Conservation (phyloP, 2,113 vertebrate species). For the Eulemur macaco region DNA sequence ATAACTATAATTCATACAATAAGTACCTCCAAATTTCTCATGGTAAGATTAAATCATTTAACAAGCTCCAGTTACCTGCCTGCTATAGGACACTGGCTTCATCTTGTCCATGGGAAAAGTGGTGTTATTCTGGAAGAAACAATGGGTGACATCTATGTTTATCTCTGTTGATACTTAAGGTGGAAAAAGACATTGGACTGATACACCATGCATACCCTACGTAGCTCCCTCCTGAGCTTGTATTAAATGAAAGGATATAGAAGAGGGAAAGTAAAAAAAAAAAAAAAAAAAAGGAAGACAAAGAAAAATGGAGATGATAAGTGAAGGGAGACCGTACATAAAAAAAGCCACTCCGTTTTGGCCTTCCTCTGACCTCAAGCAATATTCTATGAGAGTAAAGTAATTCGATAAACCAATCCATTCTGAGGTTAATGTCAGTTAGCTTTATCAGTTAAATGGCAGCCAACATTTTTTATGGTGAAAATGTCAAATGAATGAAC, state of each 20-base stretch:
- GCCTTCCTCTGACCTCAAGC: not conserved
- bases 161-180: not conserved
- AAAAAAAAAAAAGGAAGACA: not conserved
- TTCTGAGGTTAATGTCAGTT: not conserved
- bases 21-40: not conserved
- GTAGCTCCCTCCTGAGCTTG: not conserved
- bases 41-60: not conserved
- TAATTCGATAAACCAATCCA: not conserved
- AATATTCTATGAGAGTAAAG: not conserved
- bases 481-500: not conserved
- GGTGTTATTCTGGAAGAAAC: not conserved
- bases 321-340: not conserved
- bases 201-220: rapidly evolving
- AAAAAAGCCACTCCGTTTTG: not conserved
- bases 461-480: not conserved
- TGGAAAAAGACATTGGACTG: not conserved
- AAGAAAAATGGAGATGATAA: not conserved
- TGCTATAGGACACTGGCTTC: not conserved
- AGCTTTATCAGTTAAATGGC: not conserved
- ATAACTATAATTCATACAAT: not conserved
- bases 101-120: rapidly evolving
- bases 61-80: not conserved
- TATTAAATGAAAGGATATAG: not conserved
- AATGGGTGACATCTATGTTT: not conserved
- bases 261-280: not conserved